Conservation (phyloP, 1,140 invertebrate species). For the Bombus superbus region DNA sequence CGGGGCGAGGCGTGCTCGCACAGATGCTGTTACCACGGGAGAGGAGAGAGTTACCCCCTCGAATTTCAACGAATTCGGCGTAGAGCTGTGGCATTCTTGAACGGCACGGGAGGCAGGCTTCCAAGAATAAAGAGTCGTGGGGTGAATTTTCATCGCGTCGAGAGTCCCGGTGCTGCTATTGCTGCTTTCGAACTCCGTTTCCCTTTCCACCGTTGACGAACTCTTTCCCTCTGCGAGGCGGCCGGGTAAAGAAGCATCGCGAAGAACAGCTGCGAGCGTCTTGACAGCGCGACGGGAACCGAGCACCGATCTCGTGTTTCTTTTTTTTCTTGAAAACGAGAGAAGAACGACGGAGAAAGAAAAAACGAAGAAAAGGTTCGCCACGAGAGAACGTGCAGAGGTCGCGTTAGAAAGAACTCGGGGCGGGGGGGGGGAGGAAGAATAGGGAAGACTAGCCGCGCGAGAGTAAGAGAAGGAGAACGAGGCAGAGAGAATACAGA, state of each 20-base stretch:
- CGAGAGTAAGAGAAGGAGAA: constrained; percentile 10
- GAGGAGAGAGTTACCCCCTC: constrained; percentile 2
- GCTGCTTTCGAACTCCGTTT: background rate
- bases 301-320: constrained; percentile 36
- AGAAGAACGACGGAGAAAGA: background rate
- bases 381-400: constrained; percentile 40
- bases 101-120: constrained; percentile 59
- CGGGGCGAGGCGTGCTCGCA: constrained; percentile 41
- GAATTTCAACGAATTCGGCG: constrained; percentile 54
- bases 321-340: constrained; percentile 56
- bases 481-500: constrained; percentile 59
- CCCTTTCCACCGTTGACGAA: constrained; percentile 23
- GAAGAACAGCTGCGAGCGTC: constrained; percentile 60
- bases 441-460: background rate
- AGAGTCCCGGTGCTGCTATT: background rate
- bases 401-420: background rate
- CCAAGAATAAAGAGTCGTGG: constrained; percentile 75
- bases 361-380: constrained; percentile 29
- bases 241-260: constrained; percentile 27
- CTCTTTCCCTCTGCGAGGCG: constrained; percentile 15
- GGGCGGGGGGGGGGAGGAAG: background rate
- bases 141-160: constrained; percentile 72
- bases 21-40: constrained; percentile 49
- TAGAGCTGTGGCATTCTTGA: constrained; percentile 39
- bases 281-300: constrained; percentile 41